Evolutionary conservation across 1,140 invertebrate genomes (phyloP).

Genomic region (Lasioglossum baleicum): DNA sequence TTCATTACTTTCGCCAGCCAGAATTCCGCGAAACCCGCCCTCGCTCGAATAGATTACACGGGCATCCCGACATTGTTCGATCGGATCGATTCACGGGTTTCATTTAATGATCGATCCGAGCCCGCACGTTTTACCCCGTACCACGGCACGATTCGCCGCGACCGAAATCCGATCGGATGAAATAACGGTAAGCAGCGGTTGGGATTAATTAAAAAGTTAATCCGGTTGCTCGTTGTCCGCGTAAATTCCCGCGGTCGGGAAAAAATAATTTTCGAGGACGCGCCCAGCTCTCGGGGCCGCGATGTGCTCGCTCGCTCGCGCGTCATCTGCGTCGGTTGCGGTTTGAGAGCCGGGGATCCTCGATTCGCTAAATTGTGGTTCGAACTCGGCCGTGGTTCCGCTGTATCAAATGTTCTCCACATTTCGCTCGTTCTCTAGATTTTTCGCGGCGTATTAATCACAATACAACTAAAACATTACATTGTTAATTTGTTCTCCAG

Average conservation of each 20-base stretch:
- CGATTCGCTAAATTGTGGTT: too few relatives aligned
- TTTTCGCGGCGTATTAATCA: too few relatives aligned
- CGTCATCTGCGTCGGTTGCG: neutral
- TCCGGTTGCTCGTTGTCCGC: neutral
- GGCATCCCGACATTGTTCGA: slow-evolving; percentile 43
- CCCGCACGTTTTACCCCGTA: neutral
- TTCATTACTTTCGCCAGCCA: slow-evolving; percentile 28
- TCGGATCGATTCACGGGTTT: slow-evolving; percentile 37
- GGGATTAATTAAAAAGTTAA: slow-evolving; percentile 44
- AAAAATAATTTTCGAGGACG: neutral
- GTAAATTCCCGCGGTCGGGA: neutral
- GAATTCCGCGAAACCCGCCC: slow-evolving; percentile 23
- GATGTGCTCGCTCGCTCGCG: too few relatives aligned
- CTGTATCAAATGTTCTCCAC: too few relatives aligned
- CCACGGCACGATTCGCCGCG: neutral
- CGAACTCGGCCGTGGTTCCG: too few relatives aligned
- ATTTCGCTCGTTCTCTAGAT: too few relatives aligned
- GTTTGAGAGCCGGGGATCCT: too few relatives aligned
- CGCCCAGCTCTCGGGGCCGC: neutral
- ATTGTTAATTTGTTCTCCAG: too few relatives aligned
- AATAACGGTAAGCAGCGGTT: slow-evolving; percentile 28
- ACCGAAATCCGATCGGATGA: neutral
- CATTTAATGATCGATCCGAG: slow-evolving; percentile 41
- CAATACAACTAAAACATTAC: too few relatives aligned
- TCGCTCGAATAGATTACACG: slow-evolving; percentile 36